These are phyloP conservation scores for Leptinotarsa lineolata DNA, from an alignment of 1,140 invertebrate genomes.

Conservation along the genomic window DNA sequence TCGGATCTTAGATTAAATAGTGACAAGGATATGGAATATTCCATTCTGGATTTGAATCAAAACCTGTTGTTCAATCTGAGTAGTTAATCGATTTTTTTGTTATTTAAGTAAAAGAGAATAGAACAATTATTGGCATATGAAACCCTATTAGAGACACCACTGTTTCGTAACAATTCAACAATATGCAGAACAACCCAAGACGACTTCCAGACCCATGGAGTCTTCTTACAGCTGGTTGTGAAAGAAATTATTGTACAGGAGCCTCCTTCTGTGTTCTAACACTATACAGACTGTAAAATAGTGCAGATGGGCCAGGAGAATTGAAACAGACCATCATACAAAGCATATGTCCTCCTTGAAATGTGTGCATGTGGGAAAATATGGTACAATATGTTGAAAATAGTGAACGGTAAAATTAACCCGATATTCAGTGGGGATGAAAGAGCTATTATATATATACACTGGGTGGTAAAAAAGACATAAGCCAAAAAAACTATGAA, in stretches of 20 bases:
- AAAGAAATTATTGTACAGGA: constrained; percentile 16
- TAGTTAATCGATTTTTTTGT: too few species aligned
- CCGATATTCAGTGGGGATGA: neutral
- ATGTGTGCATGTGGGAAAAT: constrained; percentile 25
- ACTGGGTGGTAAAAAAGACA: too few species aligned
- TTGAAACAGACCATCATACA: constrained; percentile 19
- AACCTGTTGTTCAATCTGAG: too few species aligned
- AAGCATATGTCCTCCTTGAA: constrained; percentile 17
- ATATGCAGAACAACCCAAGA: constrained; percentile 16
- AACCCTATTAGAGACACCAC: neutral
- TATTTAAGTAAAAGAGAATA: too few species aligned
- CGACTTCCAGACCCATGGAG: constrained; percentile 20
- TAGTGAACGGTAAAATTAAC: neutral
- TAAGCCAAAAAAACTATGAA: too few species aligned
- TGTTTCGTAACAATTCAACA: constrained; percentile 6
- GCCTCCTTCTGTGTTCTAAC: constrained; percentile 21
- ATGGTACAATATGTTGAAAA: neutral
- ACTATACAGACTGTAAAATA: constrained; percentile 19
- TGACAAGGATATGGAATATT: too few species aligned
- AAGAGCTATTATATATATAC: too few species aligned
- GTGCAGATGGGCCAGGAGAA: constrained; percentile 28
- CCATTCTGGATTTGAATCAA: too few species aligned
- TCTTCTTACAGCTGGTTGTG: constrained; percentile 14
- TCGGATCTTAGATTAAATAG: too few species aligned
- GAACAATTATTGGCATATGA: neutral